These are phyloP conservation scores for Sebastolobus altivelis DNA, from an alignment of 2,797 vertebrate genomes.

Conservation along the genomic window DNA sequence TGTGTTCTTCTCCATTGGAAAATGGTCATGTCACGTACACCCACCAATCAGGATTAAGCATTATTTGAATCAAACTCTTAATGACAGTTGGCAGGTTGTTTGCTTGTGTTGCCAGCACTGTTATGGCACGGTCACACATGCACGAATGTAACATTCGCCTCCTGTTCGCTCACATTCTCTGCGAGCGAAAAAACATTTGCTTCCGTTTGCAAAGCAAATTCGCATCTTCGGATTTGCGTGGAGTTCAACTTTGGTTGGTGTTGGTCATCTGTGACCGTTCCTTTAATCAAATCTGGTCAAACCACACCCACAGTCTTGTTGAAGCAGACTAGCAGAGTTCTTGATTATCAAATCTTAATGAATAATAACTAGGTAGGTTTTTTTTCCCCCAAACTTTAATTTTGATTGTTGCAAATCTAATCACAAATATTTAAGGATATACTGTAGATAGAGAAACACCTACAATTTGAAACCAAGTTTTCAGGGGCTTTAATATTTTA, in stretches of 20 bases:
- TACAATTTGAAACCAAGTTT: background rate
- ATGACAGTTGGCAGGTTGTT: background rate
- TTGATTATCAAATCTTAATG: background rate
- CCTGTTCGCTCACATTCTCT: too few relatives aligned
- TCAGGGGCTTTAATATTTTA: background rate
- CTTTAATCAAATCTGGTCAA: background rate
- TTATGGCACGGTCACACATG: too few relatives aligned
- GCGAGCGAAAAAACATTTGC: too few relatives aligned
- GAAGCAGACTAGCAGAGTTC: background rate
- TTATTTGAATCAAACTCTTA: background rate
- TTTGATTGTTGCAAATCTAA: background rate
- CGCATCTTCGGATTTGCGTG: too few relatives aligned
- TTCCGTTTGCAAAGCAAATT: too few relatives aligned
- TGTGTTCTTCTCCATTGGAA: background rate
- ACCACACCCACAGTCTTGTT: background rate
- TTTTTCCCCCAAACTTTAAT: background rate
- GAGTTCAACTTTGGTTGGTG: too few relatives aligned
- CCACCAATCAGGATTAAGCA: background rate
- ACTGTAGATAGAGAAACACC: background rate
- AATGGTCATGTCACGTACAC: background rate
- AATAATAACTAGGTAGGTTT: background rate
- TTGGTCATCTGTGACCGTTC: background rate
- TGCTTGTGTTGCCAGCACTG: background rate
- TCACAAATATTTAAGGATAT: background rate
- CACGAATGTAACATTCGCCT: too few relatives aligned